Base-by-base conservation (phyloP, 2,113 vertebrate species). In the Prietella phreatophila region DNA sequence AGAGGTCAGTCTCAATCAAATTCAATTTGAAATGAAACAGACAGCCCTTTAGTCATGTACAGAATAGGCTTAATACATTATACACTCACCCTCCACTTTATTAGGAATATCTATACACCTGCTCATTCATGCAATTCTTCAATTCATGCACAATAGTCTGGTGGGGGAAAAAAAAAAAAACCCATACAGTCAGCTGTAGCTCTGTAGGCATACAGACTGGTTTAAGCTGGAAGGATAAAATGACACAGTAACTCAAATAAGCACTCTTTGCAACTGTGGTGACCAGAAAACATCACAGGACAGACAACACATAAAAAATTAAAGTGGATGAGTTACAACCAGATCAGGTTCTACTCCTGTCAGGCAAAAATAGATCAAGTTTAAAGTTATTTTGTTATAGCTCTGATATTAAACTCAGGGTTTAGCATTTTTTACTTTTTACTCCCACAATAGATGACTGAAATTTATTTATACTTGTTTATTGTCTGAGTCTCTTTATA, bases 1-100 rank as follows among this genome's bases (percentile, higher is more conserved):
- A 58, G 55, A 79, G 60, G 58, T 22, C 75, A 53, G 50, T 33
- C 60, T 67, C 13, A 67, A 30, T 80, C n/a, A 79, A 86, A 86
- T 67, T 33, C 13, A 5, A 53, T n/a, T 79, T 79, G 39, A 14
- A 78, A 85, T 79, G 27, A 78, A 47, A 22, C 39, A 79, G 5
- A 10, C 36, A 85, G 69, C n/a, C 50, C 60, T 65, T 83, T 82
- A 82, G 69, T 80, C 69, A 53, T 13, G 60, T 6, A 20, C 79
- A 36, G 53, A 61, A 61, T 25, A 39, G 33, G 19, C 9, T 81
- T 39, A 82, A 61, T 25, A 39, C 30, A 14, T 39, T 56, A 39
- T 39, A 39, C 36, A 42, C 36, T 75, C 7, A 13, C 20, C 4
- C 9, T 42, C 39, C 20, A 25, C 7, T 71, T 20, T 71, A 39